Evolutionary conservation across 1,140 invertebrate genomes (phyloP).

Genomic region (Penaeus japonicus): DNA sequence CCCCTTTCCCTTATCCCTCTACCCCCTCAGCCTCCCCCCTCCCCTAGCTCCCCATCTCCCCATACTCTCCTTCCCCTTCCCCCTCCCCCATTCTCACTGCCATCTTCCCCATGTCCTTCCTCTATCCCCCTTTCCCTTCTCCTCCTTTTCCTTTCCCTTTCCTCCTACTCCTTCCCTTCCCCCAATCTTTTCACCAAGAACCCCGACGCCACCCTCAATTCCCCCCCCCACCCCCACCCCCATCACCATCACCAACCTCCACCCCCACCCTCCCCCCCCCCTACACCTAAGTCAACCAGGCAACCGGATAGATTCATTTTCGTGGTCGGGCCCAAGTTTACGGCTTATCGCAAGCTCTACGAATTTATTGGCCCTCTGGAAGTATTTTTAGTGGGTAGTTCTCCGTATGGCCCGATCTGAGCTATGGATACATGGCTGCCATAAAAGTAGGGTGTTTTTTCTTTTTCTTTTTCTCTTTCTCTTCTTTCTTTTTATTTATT

Average conservation of each 20-base stretch:
- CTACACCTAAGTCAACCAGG: conserved; percentile 4
- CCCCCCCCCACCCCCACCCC: neutral
- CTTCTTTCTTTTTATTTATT: too few relatives aligned
- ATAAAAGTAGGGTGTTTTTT: too few relatives aligned
- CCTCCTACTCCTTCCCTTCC: neutral
- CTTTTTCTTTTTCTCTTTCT: too few relatives aligned
- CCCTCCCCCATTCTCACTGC: neutral
- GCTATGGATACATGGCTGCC: too few relatives aligned
- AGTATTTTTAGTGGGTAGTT: too few relatives aligned
- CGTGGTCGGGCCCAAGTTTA: too few relatives aligned
- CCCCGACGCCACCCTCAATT: neutral
- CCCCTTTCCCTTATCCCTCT: too few relatives aligned
- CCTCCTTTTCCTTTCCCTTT: neutral
- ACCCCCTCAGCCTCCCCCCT: too few relatives aligned
- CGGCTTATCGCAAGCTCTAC: too few relatives aligned
- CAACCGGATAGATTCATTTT: neutral
- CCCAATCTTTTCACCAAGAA: neutral
- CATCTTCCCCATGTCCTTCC: neutral
- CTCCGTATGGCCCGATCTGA: too few relatives aligned
- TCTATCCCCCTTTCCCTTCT: neutral
- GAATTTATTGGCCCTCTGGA: too few relatives aligned
- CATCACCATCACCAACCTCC: neutral
- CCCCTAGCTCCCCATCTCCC: neutral
- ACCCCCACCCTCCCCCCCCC: neutral
- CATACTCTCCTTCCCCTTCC: neutral